Percentiles rank a stretch among this genome's conserved stretches.
Evolutionary conservation across 2,888 invertebrate species (phyloP).

Genomic region (Nemotelus nigrinus): DNA sequence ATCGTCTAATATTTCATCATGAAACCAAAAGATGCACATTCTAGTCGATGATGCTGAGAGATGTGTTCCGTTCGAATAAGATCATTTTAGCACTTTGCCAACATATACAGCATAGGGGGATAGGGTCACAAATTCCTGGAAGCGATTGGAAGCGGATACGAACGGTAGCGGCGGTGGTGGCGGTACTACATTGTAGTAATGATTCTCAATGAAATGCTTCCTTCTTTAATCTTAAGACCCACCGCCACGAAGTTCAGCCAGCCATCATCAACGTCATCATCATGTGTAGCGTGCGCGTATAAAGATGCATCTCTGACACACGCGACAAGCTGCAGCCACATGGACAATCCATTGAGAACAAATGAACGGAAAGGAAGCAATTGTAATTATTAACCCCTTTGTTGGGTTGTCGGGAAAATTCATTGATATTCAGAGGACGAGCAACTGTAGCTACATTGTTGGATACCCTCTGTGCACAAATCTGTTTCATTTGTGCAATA

Average conservation of each 20-base stretch:
- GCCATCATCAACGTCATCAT: background rate
- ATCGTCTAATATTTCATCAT: slow-evolving; percentile 12
- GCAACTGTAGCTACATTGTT: too few relatives aligned
- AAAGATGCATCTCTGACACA: background rate
- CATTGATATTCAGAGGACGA: background rate
- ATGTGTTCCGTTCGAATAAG: background rate
- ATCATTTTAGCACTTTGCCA: background rate
- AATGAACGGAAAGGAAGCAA: slow-evolving; percentile 9
- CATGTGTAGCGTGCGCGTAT: background rate
- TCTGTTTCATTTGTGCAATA: too few relatives aligned
- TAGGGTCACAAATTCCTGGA: slow-evolving; percentile 4
- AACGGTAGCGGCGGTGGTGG: background rate
- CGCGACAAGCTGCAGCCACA: background rate
- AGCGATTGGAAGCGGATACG: slow-evolving; percentile 20
- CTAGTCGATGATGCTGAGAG: background rate
- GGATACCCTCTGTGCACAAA: too few relatives aligned
- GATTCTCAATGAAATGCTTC: slow-evolving; percentile 26
- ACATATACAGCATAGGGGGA: background rate
- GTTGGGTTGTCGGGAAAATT: background rate
- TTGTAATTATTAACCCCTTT: background rate
- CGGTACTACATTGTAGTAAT: background rate
- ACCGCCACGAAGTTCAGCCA: background rate
- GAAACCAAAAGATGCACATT: background rate
- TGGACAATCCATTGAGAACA: background rate
- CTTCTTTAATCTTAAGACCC: slow-evolving; percentile 20